Percentiles rank a stretch among this genome's conserved stretches.
These are phyloP conservation scores for Rhinoraja longicauda DNA, from an alignment of 2,797 vertebrate species.

Conservation along the genomic window DNA sequence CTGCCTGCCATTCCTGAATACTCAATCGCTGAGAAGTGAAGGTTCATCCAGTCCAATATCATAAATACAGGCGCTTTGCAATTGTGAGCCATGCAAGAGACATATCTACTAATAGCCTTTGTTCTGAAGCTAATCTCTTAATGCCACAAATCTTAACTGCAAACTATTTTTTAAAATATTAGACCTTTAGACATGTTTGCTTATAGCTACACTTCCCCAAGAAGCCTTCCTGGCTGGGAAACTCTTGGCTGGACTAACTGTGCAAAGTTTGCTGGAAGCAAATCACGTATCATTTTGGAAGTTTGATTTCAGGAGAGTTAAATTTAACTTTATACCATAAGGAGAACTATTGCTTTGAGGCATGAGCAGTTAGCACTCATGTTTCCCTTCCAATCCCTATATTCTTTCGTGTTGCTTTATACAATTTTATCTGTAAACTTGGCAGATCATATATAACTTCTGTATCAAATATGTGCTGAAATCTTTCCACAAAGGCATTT, in stretches of 20 bases:
- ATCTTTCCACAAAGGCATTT: constrained; percentile 78
- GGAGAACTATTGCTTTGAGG: not conserved
- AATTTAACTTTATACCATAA: not conserved
- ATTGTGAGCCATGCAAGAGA: not conserved
- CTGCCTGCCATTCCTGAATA: not conserved
- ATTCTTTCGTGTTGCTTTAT: constrained; percentile 67
- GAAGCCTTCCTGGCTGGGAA: constrained; percentile 10
- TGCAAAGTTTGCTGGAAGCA: not conserved
- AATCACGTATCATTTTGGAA: not conserved
- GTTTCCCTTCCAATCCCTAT: not conserved
- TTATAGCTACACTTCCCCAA: not conserved
- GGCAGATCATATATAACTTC: constrained; percentile 79
- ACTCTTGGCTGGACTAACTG: not conserved
- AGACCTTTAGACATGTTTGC: not conserved
- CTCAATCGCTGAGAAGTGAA: not conserved
- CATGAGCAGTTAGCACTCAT: not conserved
- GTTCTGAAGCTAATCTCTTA: not conserved
- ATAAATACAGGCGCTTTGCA: not conserved
- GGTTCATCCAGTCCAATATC: not conserved
- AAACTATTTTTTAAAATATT: not conserved
- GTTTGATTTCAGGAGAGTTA: not conserved
- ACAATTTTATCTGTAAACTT: constrained; percentile 81
- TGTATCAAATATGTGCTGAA: constrained; percentile 70
- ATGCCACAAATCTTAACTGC: not conserved
- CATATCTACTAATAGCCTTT: not conserved